Conservation (phyloP, 2,888 invertebrate species). For the Auanema freiburgensis region DNA sequence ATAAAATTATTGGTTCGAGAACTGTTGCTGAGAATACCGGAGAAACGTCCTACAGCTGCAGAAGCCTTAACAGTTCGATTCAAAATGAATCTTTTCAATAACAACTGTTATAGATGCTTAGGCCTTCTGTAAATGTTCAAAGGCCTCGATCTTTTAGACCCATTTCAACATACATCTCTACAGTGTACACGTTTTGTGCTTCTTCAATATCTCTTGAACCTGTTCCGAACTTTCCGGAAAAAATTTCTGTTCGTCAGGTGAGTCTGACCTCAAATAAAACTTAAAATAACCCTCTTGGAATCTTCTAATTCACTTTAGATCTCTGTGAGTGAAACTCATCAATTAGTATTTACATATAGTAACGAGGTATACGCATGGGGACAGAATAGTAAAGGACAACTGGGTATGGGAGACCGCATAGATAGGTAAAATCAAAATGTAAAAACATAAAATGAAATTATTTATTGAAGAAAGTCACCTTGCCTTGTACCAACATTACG, state of each 20-base stretch:
- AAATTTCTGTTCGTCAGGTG: constrained; percentile 69
- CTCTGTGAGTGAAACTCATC: constrained; percentile 71
- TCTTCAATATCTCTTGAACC: constrained; percentile 39
- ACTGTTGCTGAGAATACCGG: constrained; percentile 73
- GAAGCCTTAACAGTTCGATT: constrained; percentile 40
- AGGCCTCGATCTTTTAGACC: constrained; percentile 26
- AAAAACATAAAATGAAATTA: not conserved
- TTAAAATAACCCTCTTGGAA: not conserved
- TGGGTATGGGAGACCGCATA: constrained; percentile 69
- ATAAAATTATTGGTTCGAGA: constrained; percentile 73
- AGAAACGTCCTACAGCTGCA: constrained; percentile 72
- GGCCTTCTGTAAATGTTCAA: constrained; percentile 24
- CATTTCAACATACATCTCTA: constrained; percentile 37
- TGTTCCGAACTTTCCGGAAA: constrained; percentile 68
- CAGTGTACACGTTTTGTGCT: constrained; percentile 54
- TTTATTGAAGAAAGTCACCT: constrained; percentile 5
- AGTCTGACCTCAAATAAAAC: not conserved
- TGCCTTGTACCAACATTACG: constrained; percentile 22
- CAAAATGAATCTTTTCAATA: not conserved
- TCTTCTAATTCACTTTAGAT: constrained; percentile 65
- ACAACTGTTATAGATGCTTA: constrained; percentile 34
- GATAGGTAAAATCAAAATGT: constrained; percentile 16
- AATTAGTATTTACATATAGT: constrained; percentile 71
- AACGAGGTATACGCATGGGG: constrained; percentile 76
- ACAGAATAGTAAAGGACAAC: constrained; percentile 73